Evolutionary conservation across 1,140 invertebrate species (phyloP).

Genomic region (Eriocheir sinensis): DNA sequence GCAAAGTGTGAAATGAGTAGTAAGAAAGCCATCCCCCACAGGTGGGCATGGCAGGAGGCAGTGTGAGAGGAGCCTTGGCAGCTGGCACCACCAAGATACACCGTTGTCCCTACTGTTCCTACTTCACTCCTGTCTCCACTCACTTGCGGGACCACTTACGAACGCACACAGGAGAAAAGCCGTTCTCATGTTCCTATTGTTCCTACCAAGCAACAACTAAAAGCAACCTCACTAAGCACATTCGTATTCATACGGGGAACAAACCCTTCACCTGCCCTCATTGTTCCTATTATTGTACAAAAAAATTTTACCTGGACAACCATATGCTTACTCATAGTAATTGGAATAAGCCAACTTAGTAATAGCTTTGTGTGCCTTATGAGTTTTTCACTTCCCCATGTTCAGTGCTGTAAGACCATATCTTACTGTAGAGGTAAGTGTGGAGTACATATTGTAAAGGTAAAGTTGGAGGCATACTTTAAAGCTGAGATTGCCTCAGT

Average conservation of each 20-base stretch:
- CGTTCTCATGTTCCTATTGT: conserved; percentile 68
- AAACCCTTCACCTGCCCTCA: conserved; percentile 63
- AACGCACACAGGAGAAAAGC: conserved; percentile 71
- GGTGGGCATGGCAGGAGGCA: conserved; percentile 59
- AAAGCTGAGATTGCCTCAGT: too few species aligned
- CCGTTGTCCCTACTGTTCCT: conserved; percentile 71
- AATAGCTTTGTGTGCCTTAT: too few species aligned
- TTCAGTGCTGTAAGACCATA: too few species aligned
- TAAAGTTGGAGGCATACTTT: too few species aligned
- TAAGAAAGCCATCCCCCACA: conserved; percentile 69
- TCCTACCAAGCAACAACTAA: conserved; percentile 72
- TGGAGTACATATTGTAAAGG: too few species aligned
- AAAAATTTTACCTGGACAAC: conserved; percentile 66
- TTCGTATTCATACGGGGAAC: conserved; percentile 61
- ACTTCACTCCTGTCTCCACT: conserved; percentile 71
- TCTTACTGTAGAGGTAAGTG: too few species aligned
- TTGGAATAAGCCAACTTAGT: conserved; percentile 1
- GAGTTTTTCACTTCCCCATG: too few species aligned
- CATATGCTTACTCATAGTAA: conserved; percentile 59
- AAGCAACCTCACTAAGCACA: conserved; percentile 71
- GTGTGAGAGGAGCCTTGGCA: conserved; percentile 47
- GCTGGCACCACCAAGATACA: conserved; percentile 66
- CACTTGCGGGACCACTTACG: conserved; percentile 74
- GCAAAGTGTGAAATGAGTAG: conserved; percentile 8
- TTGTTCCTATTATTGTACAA: conserved; percentile 68